Conservation (phyloP, 2,113 vertebrate species). For the Phyllopteryx taeniolatus region DNA sequence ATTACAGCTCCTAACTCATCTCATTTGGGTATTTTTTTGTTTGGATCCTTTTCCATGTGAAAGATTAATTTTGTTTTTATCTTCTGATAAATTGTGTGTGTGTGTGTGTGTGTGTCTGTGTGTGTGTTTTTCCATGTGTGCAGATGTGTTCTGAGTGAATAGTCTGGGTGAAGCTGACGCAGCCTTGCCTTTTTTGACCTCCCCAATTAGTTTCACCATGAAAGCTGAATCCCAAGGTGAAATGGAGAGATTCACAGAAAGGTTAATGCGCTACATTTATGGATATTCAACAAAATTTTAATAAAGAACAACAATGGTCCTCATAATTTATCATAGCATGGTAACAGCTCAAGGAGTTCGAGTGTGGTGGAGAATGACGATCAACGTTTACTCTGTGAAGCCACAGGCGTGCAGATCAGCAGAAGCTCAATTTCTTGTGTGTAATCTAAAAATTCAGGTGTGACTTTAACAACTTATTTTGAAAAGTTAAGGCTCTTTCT, state of each 20-base stretch:
- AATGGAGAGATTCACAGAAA: constrained; percentile 45
- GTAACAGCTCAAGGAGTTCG: constrained; percentile 36
- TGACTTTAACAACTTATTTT: background rate
- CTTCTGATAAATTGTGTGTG: constrained; percentile 13
- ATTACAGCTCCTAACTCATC: constrained; percentile 50
- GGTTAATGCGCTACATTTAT: constrained; percentile 44
- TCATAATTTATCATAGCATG: constrained; percentile 55
- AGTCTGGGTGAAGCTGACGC: constrained; percentile 21
- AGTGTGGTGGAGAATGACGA: constrained; percentile 49
- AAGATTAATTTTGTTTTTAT: constrained; percentile 41
- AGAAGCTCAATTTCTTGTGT: background rate
- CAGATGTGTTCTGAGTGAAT: constrained; percentile 5
- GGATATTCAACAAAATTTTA: constrained; percentile 62
- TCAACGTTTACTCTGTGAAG: constrained; percentile 52
- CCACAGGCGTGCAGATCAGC: constrained; percentile 28
- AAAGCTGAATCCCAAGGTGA: constrained; percentile 59
- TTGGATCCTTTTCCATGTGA: constrained; percentile 25
- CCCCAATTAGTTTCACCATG: constrained; percentile 54
- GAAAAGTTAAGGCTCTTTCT: background rate
- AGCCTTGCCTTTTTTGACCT: constrained; percentile 46
- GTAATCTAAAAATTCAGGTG: background rate
- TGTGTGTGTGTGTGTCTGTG: background rate
- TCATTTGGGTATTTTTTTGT: constrained; percentile 45
- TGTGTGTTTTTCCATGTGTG: background rate
- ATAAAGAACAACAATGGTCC: constrained; percentile 48